These are phyloP conservation scores for Styela clava DNA, from an alignment of 23 tunicate species.

Conservation along the genomic window DNA sequence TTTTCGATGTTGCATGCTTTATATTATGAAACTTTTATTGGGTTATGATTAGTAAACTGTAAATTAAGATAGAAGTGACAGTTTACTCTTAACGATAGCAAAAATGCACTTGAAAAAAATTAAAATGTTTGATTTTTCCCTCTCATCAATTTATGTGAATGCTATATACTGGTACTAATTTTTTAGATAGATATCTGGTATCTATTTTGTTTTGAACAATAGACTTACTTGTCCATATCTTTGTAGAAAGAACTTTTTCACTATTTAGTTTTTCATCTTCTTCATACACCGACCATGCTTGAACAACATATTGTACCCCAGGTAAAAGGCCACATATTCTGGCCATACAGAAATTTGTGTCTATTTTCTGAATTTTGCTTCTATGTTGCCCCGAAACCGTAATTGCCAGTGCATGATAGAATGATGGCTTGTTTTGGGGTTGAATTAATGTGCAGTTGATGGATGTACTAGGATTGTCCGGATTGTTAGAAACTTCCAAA, in stretches of 20 bases:
- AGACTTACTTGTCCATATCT: slow-evolving; percentile 7
- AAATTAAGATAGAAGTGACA: too few relatives aligned
- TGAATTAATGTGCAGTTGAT: neutral
- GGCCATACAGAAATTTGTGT: neutral
- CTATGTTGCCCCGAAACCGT: neutral
- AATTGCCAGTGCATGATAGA: neutral
- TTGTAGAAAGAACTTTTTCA: neutral
- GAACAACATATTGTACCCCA: neutral
- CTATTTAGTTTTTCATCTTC: neutral
- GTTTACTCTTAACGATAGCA: too few relatives aligned
- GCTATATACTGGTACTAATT: too few relatives aligned
- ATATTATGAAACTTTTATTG: too few relatives aligned
- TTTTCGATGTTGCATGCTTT: too few relatives aligned
- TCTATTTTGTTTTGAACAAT: too few relatives aligned
- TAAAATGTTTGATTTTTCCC: too few relatives aligned
- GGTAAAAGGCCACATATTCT: neutral
- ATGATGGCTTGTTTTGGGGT: neutral
- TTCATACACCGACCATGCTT: neutral
- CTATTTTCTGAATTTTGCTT: neutral
- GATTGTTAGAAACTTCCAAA: neutral
- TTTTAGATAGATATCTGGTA: too few relatives aligned
- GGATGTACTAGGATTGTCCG: neutral
- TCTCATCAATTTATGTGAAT: too few relatives aligned
- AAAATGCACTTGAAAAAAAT: too few relatives aligned
- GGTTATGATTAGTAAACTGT: too few relatives aligned